Evolutionary conservation across 2,888 invertebrate genomes (phyloP), one percentile per base, ranked within the genome.

Genomic region (Acanthosepion pharaonis): DNA sequence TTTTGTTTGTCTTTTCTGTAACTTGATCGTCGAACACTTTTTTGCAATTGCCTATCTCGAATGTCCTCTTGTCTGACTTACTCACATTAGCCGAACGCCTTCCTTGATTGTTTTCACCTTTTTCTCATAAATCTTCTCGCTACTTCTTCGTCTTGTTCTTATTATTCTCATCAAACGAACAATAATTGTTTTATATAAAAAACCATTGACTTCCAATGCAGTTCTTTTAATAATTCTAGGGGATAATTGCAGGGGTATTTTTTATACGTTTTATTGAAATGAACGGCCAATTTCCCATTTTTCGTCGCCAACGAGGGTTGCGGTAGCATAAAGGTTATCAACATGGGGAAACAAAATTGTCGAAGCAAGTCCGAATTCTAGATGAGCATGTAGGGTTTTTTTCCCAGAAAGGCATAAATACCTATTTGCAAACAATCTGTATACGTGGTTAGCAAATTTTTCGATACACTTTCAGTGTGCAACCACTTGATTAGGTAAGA

Each of bases 141-240:
- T 11, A 15, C 23, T n/a, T 78, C 11, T 2, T 78, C 5, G 9
- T 15, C 1, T n/a, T 15, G 15, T 9, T 78, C 78, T n/a, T 78
- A 78, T n/a, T 78, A 78, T 78, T 78, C 11, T 78, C 78, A 33
- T 78, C 9, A 78, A n/a, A 78, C 2, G 11, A 78, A n/a, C 78
- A 78, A 78, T 78, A 78, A 78, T 78, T 78, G 78, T 78, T 78
- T 78, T 78, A 78, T 78, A 33, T 78, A n/a, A 78, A 42, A 78
- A 78, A 15, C 15, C 78, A 78, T 78, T 78, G 15, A 78, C 78
- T 15, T 25, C 64, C 64, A 51, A 15, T 51, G 51, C 15, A 51
- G 8, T 59, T 59, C 59, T 18, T 59, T n/a, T 78, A n/a, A n/a
- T n/a, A 33, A 28, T 25, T 8, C n/a, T 11, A 78, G 23, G 11